Evolutionary conservation across 92 coral and sea anemone species (phyloP), one percentile per base, ranked within the genome.

Genomic region (Diadumene lineata): DNA sequence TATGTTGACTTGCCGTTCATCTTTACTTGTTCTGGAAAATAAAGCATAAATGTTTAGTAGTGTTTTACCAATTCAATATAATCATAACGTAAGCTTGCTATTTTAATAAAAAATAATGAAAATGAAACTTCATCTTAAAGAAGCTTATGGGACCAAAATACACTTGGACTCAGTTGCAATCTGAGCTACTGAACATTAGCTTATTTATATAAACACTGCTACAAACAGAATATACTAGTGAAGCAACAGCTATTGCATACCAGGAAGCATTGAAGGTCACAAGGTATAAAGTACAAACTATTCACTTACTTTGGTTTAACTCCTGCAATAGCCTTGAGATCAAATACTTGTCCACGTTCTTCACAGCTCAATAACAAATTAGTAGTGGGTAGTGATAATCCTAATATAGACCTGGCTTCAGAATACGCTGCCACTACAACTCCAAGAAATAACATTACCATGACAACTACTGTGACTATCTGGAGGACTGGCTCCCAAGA

Each of bases 381-480:
- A 10, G 75, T 80, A 78, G 76, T 79, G 60, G 88, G 88, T 61
- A 85, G 72, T 61, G 89, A 88, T 7, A 76, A 70, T 33, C 86
- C 94, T 43, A 84, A 87, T 63, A 94, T 90, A 69, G 85, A 86
- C 73, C 91, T 89, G 11, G 98, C 98, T 82, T 94, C 98, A 7
- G 92, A 81, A 72, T 92, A 84, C 0, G 98, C 98, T 10, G 85
- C 79, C 28, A 89, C 73, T 9, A 94, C 83, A 56, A 92, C 87
- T 11, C 72, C 89, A 44, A 92, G 44, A 73, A 92, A 90, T 31
- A 94, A 53, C 27, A 81, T 72, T 27, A 53, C 79, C 98, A 94
- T 94, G 60, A 91, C 74, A 24, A 86, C 68, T 18, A 74, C 86
- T 0, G 96, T 81, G 38, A 82, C 71, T 25, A 78, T 64, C 76